Conservation (phyloP, 2,888 invertebrate species). For the Coronaproctus castanopsis region DNA sequence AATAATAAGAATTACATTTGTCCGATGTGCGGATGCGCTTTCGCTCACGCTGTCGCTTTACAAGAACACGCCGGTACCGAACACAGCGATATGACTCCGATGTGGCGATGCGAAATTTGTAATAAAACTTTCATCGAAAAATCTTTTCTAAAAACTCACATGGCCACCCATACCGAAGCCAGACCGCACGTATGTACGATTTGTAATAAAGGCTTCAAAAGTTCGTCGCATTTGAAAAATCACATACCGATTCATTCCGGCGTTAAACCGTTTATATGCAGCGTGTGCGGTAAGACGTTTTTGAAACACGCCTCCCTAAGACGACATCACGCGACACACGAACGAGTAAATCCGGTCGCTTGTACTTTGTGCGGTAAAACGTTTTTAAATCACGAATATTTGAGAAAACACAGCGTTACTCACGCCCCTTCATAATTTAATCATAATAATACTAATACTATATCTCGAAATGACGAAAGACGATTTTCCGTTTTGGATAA, state of each 20-base stretch:
- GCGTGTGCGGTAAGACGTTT: constrained; percentile 19
- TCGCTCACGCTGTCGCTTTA: constrained; percentile 17
- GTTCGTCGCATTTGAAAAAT: constrained; percentile 19
- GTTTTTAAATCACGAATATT: constrained; percentile 19
- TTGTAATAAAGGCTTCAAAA: constrained; percentile 20
- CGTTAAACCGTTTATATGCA: constrained; percentile 18
- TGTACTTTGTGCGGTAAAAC: constrained; percentile 19
- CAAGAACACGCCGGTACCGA: constrained; percentile 19
- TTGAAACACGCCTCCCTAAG: constrained; percentile 19
- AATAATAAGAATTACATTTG: constrained; percentile 9
- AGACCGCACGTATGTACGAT: constrained; percentile 19
- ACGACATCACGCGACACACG: constrained; percentile 19
- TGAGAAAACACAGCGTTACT: constrained; percentile 18
- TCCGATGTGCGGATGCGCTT: constrained; percentile 14
- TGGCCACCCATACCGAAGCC: constrained; percentile 19
- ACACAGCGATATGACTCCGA: constrained; percentile 12
- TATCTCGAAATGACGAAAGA: no score
- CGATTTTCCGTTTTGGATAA: no score
- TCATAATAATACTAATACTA: no score
- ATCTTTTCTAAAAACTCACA: constrained; percentile 18
- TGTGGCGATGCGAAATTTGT: constrained; percentile 20
- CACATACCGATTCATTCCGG: constrained; percentile 20
- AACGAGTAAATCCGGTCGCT: constrained; percentile 16
- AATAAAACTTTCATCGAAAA: constrained; percentile 20
- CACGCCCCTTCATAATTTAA: constrained; percentile 13